Conservation (phyloP, 1,140 invertebrate species). For the Trachymyrmex septentrionalis region DNA sequence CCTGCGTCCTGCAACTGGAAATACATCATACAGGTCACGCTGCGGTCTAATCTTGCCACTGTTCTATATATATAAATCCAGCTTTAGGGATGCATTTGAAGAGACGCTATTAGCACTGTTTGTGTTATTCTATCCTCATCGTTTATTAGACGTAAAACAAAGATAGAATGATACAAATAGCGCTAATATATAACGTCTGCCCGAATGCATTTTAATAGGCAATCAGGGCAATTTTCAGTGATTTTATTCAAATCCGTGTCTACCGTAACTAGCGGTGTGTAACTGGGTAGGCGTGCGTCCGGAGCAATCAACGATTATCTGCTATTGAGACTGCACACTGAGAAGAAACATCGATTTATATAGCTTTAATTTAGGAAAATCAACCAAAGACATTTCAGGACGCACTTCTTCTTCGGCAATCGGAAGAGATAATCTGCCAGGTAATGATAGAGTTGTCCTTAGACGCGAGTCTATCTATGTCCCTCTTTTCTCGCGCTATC, state of each 20-base stretch:
- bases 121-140: too few relatives aligned
- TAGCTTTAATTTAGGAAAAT: neutral
- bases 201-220: too few relatives aligned
- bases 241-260: conserved; percentile 26
- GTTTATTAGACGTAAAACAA: too few relatives aligned
- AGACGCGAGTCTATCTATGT: conserved; percentile 40
- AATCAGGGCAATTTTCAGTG: neutral
- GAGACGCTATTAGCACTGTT: too few relatives aligned
- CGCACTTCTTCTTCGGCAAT: conserved; percentile 13
- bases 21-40: too few relatives aligned
- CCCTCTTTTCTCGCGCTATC: neutral
- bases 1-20: too few relatives aligned
- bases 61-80: too few relatives aligned
- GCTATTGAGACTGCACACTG: neutral
- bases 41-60: too few relatives aligned
- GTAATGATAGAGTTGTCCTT: conserved; percentile 10
- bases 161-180: too few relatives aligned
- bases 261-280: neutral
- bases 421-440: conserved; percentile 44
- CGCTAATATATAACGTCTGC: too few relatives aligned
- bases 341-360: neutral
- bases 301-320: conserved; percentile 21
- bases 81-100: too few relatives aligned
- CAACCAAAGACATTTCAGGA: neutral
- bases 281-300: neutral